Evolutionary conservation across 2,888 invertebrate genomes (phyloP).

Genomic region (Sympetrum striolatum): DNA sequence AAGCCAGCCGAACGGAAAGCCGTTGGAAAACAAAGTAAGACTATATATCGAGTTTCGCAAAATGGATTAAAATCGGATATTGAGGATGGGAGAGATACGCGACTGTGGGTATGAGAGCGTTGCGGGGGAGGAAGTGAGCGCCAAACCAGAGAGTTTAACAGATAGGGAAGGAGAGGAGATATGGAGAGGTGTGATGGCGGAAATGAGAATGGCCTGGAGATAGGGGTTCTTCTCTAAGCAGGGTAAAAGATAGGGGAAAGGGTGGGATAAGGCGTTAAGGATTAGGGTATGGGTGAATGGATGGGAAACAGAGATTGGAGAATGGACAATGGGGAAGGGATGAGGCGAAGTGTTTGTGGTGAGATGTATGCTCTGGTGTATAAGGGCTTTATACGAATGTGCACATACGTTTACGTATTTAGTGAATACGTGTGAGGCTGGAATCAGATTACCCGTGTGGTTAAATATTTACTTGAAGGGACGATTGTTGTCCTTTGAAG

Average conservation of each 20-base stretch:
- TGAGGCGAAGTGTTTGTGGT: neutral
- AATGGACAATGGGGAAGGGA: neutral
- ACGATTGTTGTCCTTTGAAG: too few species aligned
- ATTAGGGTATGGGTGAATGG: neutral
- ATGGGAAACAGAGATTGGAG: neutral
- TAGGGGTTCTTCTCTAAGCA: neutral
- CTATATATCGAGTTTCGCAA: constrained; percentile 5
- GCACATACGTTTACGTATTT: neutral
- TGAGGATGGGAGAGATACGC: neutral
- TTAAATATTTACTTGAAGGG: too few species aligned
- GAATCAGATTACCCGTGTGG: too few species aligned
- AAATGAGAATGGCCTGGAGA: neutral
- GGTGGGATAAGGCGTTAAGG: neutral
- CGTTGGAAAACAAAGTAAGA: constrained; percentile 34
- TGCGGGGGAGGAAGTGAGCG: neutral
- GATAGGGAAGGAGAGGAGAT: neutral
- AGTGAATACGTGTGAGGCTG: too few species aligned
- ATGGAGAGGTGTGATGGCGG: neutral
- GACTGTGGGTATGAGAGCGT: neutral
- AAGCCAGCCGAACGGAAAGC: constrained; percentile 21
- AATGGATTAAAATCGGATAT: constrained; percentile 42
- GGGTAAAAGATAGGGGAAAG: neutral
- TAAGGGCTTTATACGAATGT: neutral
- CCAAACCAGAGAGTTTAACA: neutral
- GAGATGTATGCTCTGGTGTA: neutral